Evolutionary conservation across 64 coral and sea anemone species (phyloP).

Genomic region (Hydrozoanthus tunicans): DNA sequence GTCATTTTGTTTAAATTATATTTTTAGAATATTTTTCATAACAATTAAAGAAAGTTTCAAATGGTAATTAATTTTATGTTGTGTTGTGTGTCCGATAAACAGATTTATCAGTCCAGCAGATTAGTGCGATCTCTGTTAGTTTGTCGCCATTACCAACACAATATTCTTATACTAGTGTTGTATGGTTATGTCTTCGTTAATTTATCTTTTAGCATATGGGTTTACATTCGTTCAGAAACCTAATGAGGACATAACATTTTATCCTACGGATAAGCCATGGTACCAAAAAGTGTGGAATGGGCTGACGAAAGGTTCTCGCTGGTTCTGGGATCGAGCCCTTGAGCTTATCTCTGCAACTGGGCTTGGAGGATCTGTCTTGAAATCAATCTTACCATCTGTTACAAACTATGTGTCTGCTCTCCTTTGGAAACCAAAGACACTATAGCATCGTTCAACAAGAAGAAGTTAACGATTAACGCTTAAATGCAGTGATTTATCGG

Average conservation of each 20-base stretch:
- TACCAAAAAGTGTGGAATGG: constrained; percentile 18
- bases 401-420: too few species aligned
- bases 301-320: not conserved
- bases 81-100: too few species aligned
- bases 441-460: too few species aligned
- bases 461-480: too few species aligned
- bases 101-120: too few species aligned
- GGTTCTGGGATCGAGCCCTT: not conserved
- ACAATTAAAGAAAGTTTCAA: too few species aligned
- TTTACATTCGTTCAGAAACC: not conserved
- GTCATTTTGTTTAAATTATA: too few species aligned
- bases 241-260: not conserved
- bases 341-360: not conserved
- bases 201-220: not conserved
- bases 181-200: not conserved
- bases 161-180: not conserved
- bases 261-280: not conserved
- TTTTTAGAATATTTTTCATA: too few species aligned
- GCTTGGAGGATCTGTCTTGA: not conserved
- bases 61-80: too few species aligned
- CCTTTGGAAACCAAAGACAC: too few species aligned
- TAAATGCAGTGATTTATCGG: too few species aligned
- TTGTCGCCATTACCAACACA: not conserved
- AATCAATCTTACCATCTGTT: not conserved
- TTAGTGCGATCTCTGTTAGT: not conserved